These are phyloP conservation scores for human DNA, from an alignment of 2,113 vertebrate species.

Conservation along the genomic window GRCh38 chr22:48605501-48606000, in stretches of 20 bases:
- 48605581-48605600: background rate
- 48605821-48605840: fast-evolving
- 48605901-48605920: fast-evolving
- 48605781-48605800: background rate
- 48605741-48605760: background rate
- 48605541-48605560: fast-evolving
- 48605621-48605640: background rate
- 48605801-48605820: fast-evolving
- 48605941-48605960: background rate
- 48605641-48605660: background rate
- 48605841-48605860: too few relatives aligned
- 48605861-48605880: fast-evolving
- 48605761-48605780: background rate
- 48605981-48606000: too few relatives aligned
- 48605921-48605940: background rate
- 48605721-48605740: too few relatives aligned
- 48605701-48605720: background rate
- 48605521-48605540: too few relatives aligned
- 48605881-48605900: background rate
- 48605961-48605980: background rate
- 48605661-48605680: background rate
- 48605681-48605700: background rate
- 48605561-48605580: background rate
- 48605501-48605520: background rate
- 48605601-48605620: background rate